Evolutionary conservation across 2,797 vertebrate species (phyloP), one percentile per base, ranked within the genome.

Genomic region (Anas bernieri): DNA sequence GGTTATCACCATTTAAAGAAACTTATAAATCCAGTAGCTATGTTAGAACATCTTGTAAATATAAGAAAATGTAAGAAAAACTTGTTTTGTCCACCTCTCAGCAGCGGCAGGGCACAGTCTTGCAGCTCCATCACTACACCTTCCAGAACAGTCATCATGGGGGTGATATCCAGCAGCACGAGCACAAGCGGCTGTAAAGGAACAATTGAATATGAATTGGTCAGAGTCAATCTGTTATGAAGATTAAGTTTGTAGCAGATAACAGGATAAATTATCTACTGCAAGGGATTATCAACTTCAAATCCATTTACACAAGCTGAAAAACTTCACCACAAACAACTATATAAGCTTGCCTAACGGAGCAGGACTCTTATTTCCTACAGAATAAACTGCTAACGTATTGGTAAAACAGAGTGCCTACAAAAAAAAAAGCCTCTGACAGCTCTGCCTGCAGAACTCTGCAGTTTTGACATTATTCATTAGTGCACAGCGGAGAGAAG

Each of bases 71-170:
- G 1, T 5, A 76, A 79, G 55, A 67, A 52, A 83, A 75, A 59
- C 23, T 59, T 45, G 22, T 83, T 83, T 72, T 26, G 75, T 75
- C 73, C 93, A 99, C 99, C 99, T 98, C 93, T 99, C 94, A 99
- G 97, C 91, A 99, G 98, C 4, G 99, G 99, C 74, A 99, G 98
- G 76, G 99, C 99, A 93, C 99, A 99, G 97, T 99, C 99, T 96
- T 99, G 99, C 88, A 99, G 98, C 97, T 99, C 99, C 99, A 99
- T 99, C 92, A 99, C 98, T 16, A 99, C 99, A 7, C 99, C 99
- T 1, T 99, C 98, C 96, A 99, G 85, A 9, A 99, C 99, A 1
- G 98, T 97, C 98, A 99, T 97, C 99, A 99, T 99, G 61, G 99
- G 98, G 11, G 98, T 96, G 88, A 99, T 99, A 96, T 99, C 99